Conservation (phyloP, 2,888 invertebrate species). For the Apodemia duryi region DNA sequence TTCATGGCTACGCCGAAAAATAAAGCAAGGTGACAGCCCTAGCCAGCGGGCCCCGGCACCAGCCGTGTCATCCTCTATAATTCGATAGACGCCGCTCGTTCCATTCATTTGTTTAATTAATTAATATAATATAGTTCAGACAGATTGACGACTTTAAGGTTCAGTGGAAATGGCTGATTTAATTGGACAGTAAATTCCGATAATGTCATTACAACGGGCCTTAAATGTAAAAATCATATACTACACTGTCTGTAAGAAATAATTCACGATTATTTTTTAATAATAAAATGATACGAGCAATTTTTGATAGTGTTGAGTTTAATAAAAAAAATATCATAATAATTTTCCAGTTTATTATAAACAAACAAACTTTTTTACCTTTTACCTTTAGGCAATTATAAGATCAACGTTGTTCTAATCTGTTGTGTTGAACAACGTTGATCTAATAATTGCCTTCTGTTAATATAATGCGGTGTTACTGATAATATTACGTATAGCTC, state of each 20-base stretch:
- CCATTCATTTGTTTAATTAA: constrained; percentile 9
- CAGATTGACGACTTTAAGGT: background rate
- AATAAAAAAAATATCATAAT: no score
- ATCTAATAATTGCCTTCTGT: no score
- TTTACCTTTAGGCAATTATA: no score
- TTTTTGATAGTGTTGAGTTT: no score
- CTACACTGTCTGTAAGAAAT: background rate
- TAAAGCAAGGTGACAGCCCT: background rate
- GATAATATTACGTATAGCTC: no score
- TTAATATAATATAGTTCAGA: constrained; percentile 6
- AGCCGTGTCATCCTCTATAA: constrained; percentile 5
- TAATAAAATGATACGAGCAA: no score
- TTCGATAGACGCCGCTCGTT: background rate
- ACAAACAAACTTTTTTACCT: no score
- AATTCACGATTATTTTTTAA: background rate
- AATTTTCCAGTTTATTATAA: no score
- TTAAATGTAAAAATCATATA: background rate
- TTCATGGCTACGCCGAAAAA: no score
- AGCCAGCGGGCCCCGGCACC: background rate
- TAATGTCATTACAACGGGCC: background rate
- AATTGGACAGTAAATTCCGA: background rate
- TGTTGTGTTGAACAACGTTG: no score
- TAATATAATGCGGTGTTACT: no score
- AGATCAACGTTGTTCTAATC: no score
- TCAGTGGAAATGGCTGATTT: background rate